These are phyloP conservation scores for Pachydiplax longipennis DNA, from an alignment of 2,888 invertebrate genomes.

Conservation along the genomic window DNA sequence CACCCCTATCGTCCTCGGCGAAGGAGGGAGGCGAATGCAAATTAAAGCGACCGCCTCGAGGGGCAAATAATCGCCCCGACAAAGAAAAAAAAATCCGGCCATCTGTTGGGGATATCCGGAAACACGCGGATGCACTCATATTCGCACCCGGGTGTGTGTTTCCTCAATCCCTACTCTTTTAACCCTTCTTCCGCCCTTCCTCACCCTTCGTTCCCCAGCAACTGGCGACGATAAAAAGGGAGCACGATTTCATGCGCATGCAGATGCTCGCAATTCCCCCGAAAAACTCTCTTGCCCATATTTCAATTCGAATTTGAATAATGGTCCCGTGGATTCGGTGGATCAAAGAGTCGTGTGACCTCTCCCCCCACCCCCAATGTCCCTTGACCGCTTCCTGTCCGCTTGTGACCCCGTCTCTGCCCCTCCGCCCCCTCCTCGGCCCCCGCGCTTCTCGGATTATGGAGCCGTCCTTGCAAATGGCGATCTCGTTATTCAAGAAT, in stretches of 20 bases:
- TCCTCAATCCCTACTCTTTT: background rate
- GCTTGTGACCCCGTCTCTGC: background rate
- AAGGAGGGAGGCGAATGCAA: conserved; percentile 22
- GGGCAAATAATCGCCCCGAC: conserved; percentile 15
- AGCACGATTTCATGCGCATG: conserved; percentile 16
- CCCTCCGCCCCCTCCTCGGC: background rate
- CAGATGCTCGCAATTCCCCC: conserved; percentile 34
- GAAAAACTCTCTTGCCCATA: conserved; percentile 6
- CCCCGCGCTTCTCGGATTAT: background rate
- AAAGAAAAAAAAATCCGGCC: conserved; percentile 39
- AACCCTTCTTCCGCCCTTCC: background rate
- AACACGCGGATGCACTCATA: conserved; percentile 43
- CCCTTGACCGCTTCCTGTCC: background rate
- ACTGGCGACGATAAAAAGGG: background rate
- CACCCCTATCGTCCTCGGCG: background rate
- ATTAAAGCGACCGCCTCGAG: background rate
- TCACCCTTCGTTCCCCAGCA: background rate
- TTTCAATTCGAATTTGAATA: conserved; percentile 41
- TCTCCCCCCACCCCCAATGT: background rate
- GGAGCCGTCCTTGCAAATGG: too few species aligned
- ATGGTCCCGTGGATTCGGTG: background rate
- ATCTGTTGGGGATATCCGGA: conserved; percentile 40
- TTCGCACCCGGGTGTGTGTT: conserved; percentile 29
- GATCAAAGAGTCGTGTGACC: background rate
- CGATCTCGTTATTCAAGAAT: background rate